Evolutionary conservation across 2,113 vertebrate species (phyloP).

Genomic region (Actenoides hombroni): DNA sequence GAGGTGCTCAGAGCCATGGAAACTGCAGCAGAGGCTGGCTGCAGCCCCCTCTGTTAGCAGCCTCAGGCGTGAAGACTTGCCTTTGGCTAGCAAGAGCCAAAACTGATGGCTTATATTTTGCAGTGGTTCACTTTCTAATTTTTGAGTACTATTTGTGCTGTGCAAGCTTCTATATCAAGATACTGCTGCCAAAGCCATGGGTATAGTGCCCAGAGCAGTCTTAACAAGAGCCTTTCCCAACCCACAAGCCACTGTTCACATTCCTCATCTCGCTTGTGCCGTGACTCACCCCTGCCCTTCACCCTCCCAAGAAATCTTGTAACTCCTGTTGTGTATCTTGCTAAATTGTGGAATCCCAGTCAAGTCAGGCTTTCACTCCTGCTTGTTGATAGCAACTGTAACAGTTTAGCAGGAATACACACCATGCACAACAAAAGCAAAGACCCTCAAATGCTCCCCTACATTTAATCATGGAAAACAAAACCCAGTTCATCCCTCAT

Average conservation of each 20-base stretch:
- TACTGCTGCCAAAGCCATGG: rapidly evolving
- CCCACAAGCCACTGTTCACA: background rate
- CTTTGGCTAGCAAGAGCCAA: background rate
- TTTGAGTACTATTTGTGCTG: background rate
- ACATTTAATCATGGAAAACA: background rate
- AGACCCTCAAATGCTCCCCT: background rate
- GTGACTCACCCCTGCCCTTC: background rate
- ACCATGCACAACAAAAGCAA: background rate
- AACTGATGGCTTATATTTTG: background rate
- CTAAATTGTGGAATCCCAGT: background rate
- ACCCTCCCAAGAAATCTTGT: background rate
- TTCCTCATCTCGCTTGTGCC: background rate
- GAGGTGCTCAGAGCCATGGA: background rate
- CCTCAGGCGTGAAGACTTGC: background rate
- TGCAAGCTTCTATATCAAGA: background rate
- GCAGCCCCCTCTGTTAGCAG: background rate
- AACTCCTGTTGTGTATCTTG: background rate
- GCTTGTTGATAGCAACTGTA: background rate
- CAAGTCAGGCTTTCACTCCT: background rate
- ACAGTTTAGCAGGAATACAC: background rate
- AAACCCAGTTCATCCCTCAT: background rate
- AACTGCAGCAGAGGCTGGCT: background rate
- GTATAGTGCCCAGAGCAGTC: background rate
- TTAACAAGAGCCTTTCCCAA: background rate
- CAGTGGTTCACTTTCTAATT: background rate